Evolutionary conservation across 2,113 vertebrate genomes (phyloP).

Genomic region (Myiopsitta monachus): DNA sequence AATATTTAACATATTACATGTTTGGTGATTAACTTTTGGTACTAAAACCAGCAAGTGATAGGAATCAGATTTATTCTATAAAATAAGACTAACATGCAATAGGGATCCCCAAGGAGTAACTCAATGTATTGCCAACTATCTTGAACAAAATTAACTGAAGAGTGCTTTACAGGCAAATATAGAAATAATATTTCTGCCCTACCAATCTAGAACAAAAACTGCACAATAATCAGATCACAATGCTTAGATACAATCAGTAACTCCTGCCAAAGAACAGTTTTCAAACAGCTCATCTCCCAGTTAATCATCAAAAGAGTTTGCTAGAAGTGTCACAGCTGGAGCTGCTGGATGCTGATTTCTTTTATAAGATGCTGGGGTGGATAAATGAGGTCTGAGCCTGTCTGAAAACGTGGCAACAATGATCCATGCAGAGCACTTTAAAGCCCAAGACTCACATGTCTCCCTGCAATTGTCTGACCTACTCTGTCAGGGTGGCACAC

Average conservation of each 20-base stretch:
- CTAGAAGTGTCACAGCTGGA: slow-evolving; percentile 35
- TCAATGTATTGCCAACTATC: not conserved
- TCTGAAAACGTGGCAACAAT: not conserved
- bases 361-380: not conserved
- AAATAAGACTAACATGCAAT: not conserved
- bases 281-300: not conserved
- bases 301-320: slow-evolving; percentile 19
- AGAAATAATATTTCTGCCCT: not conserved
- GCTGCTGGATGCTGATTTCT: not conserved
- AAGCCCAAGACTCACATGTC: not conserved
- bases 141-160: not conserved
- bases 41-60: not conserved
- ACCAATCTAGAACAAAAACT: not conserved
- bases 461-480: not conserved
- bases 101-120: not conserved
- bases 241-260: not conserved
- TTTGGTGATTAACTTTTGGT: not conserved
- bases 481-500: not conserved
- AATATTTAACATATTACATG: not conserved
- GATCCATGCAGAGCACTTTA: not conserved
- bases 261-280: not conserved
- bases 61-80: not conserved
- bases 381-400: not conserved
- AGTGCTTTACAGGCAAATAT: not conserved
- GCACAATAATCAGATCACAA: not conserved